Conservation (phyloP, 2,113 vertebrate species). For the Chaetops frenatus region DNA sequence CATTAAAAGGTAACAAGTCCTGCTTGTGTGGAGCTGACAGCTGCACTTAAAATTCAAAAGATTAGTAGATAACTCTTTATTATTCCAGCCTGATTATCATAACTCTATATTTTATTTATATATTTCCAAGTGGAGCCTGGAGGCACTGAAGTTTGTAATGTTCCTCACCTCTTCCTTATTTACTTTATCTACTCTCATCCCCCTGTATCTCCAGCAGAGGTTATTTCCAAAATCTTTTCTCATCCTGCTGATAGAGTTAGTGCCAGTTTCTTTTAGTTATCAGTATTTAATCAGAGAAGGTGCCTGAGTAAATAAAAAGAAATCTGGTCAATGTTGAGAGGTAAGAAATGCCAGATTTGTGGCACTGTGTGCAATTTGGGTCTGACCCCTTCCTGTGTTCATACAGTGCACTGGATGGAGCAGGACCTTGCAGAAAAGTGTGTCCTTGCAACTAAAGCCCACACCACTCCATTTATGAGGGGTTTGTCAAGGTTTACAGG, state of each 20-base stretch:
- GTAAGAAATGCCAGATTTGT: not conserved
- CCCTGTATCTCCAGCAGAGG: not conserved
- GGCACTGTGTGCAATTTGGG: not conserved
- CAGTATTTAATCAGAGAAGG: not conserved
- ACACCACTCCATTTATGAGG: not conserved
- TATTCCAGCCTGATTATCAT: not conserved
- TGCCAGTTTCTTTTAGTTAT: not conserved
- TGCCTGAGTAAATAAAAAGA: not conserved
- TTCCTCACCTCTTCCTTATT: not conserved
- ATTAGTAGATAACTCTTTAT: slow-evolving; percentile 12
- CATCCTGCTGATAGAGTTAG: not conserved
- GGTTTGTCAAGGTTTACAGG: not conserved
- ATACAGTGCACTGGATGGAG: rapidly evolving
- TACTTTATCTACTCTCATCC: not conserved
- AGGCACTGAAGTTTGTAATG: not conserved
- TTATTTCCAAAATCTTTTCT: not conserved
- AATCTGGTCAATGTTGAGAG: not conserved
- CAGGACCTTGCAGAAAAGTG: not conserved
- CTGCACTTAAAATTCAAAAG: slow-evolving; percentile 24
- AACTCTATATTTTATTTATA: not conserved
- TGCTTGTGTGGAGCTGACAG: not conserved
- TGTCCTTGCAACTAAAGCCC: not conserved
- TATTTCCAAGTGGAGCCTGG: not conserved
- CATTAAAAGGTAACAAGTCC: slow-evolving; percentile 15
- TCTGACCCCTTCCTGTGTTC: not conserved